phyloP scores from a whole-genome alignment of 2,888 invertebrate genomes.

The Diplazon laetatorius region DNA sequence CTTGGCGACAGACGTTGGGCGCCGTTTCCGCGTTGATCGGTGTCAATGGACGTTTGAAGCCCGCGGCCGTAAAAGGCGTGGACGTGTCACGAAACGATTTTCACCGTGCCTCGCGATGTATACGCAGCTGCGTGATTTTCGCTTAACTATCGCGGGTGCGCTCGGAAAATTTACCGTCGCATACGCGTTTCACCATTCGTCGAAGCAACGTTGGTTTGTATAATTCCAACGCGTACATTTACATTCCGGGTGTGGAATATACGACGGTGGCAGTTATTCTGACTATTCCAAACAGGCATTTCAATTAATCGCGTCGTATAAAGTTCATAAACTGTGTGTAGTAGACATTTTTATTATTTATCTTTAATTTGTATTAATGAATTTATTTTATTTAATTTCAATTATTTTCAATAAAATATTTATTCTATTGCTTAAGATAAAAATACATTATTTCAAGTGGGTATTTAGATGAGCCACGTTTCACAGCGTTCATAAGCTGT shows the following conservation, averaged over 20 bases:
- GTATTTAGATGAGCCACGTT: too few relatives aligned
- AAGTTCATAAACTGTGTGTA: background rate
- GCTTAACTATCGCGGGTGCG: background rate
- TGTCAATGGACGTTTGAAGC: constrained; percentile 70
- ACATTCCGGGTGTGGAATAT: constrained; percentile 33
- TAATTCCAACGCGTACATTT: constrained; percentile 12
- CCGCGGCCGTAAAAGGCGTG: constrained; percentile 34
- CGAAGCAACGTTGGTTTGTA: constrained; percentile 20
- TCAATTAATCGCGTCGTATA: background rate
- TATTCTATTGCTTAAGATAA: too few relatives aligned
- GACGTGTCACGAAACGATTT: constrained; percentile 48
- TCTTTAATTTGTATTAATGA: too few relatives aligned
- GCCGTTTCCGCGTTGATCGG: constrained; percentile 73
- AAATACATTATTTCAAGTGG: too few relatives aligned
- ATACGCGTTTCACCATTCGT: constrained; percentile 40
- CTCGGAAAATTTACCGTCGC: constrained; percentile 39
- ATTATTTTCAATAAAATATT: background rate
- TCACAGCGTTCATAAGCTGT: too few relatives aligned
- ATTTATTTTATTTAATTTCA: background rate
- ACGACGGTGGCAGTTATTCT: background rate
- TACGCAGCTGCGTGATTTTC: constrained; percentile 5
- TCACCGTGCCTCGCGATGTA: constrained; percentile 6
- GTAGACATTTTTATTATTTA: too few relatives aligned
- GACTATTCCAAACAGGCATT: constrained; percentile 1
- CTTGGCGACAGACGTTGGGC: constrained; percentile 54